Evolutionary conservation across 1,140 invertebrate genomes (phyloP), one percentile per base, ranked within the genome.

Genomic region (Wiebesia pumilae): DNA sequence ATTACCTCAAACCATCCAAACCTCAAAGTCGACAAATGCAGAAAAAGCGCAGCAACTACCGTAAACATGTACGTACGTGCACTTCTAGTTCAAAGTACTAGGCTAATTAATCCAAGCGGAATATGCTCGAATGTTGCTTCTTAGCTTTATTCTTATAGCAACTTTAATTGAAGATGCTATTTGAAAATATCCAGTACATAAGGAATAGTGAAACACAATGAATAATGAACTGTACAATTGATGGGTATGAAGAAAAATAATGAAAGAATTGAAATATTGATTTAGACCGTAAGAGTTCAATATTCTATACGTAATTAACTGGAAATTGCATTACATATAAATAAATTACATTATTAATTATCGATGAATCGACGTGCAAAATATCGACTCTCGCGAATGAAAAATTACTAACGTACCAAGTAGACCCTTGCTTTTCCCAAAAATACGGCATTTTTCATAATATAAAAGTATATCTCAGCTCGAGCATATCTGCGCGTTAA

Each of bases 21-120:
- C 58, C 58, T 81, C 58, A 81, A 65, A 81, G 58, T 65, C 33
- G 65, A 81, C 14, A 81, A 40, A 71, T 38, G 69, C 69, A 12
- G 33, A 38, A 71, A 71, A 71, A 38, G 16, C 35, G 12, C 69
- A 33, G 1, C 58, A 16, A 38, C 35, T 71, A 71, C 33, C 33
- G 35, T 71, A 71, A 71, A 38, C 35, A 71, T 19, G 69, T 30
- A 38, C 33, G 69, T 19, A 24, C 35, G 69, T 71, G 35, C 35
- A 71, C 3, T 38, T 71, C 35, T 38, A 71, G 69, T 71, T 71
- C 16, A 71, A 67, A 67, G 62, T 67, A 21, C 62, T 12, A 67
- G 27, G n/a, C n/a, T 67, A 30, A 67, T 3, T 69, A 16, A 30
- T 69, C n/a, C 67, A 69, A 4, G 30, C 14, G 67, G 30, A 14